phyloP scores from a whole-genome alignment of 2,797 vertebrate species.

The Falco columbarius region DNA sequence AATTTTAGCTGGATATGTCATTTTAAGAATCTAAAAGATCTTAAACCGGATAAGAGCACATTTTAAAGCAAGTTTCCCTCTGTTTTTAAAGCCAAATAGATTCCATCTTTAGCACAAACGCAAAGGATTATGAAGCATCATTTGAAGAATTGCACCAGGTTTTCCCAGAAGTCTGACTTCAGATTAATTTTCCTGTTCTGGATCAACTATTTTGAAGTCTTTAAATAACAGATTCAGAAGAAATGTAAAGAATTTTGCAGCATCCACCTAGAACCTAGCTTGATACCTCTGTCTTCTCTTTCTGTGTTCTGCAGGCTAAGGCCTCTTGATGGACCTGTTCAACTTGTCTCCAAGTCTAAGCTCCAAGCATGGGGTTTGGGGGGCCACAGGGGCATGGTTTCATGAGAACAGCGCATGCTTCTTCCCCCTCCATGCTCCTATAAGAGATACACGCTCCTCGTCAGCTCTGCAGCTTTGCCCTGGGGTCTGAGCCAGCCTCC shows the following conservation, averaged over 20 bases:
- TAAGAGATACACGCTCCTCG: rapidly evolving
- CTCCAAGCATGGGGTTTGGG: background rate
- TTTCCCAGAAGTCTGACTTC: background rate
- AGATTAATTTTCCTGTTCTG: background rate
- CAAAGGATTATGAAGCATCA: background rate
- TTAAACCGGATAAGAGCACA: background rate
- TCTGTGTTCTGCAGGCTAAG: background rate
- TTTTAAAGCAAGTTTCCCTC: background rate
- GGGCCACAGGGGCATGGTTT: background rate
- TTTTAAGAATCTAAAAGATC: background rate
- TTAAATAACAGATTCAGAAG: background rate
- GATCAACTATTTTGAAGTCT: background rate
- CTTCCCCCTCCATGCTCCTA: background rate
- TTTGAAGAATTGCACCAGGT: background rate
- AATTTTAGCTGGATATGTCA: background rate
- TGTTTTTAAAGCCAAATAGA: background rate
- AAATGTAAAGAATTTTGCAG: background rate
- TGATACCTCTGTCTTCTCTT: background rate
- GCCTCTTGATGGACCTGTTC: background rate
- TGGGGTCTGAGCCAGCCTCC: background rate
- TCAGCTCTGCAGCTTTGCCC: background rate
- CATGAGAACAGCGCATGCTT: background rate
- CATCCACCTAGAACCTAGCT: background rate
- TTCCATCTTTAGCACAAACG: background rate
- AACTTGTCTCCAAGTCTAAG: background rate